phyloP scores from a whole-genome alignment of 2,888 invertebrate species.

The Tiliacea citrago region DNA sequence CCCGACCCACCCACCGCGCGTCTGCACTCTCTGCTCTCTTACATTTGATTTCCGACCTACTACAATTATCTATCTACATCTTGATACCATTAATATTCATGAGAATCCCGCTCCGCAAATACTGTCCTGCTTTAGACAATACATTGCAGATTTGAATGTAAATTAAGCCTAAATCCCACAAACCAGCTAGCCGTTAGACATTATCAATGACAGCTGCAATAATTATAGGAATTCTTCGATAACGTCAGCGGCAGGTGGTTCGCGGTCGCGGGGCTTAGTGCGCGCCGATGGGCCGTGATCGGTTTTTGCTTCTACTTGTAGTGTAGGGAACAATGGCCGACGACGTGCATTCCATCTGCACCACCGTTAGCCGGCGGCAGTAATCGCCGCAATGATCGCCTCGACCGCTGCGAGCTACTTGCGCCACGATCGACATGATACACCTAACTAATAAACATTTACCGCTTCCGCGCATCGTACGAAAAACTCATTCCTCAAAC shows the following conservation, averaged over 20 bases:
- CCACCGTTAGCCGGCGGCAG: slow-evolving; percentile 84
- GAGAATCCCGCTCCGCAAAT: slow-evolving; percentile 51
- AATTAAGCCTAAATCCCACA: slow-evolving; percentile 27
- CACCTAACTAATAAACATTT: slow-evolving; percentile 65
- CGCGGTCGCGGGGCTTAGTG: slow-evolving; percentile 75
- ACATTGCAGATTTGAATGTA: slow-evolving; percentile 53
- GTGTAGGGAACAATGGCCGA: slow-evolving; percentile 84
- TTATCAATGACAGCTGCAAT: slow-evolving; percentile 50
- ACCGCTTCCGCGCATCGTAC: slow-evolving; percentile 65
- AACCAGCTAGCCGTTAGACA: slow-evolving; percentile 30
- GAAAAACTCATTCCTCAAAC: slow-evolving; percentile 45
- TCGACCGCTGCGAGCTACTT: slow-evolving; percentile 59
- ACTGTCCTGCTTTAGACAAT: slow-evolving; percentile 43
- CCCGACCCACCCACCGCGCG: slow-evolving; percentile 63
- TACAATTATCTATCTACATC: slow-evolving; percentile 70
- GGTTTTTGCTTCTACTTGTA: slow-evolving; percentile 80
- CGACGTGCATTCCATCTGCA: slow-evolving; percentile 83
- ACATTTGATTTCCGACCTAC: slow-evolving; percentile 78
- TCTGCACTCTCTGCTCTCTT: slow-evolving; percentile 72
- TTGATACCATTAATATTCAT: slow-evolving; percentile 68
- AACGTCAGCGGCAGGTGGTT: slow-evolving; percentile 75
- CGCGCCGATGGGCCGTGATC: slow-evolving; percentile 79
- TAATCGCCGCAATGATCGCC: slow-evolving; percentile 81
- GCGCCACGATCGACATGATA: slow-evolving; percentile 60
- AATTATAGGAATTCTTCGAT: slow-evolving; percentile 61